A percentile compares a stretch with the other conserved stretches of the same genome.
Evolutionary conservation across 2,797 vertebrate species (phyloP).

Genomic region (Echeneis naucrates): DNA sequence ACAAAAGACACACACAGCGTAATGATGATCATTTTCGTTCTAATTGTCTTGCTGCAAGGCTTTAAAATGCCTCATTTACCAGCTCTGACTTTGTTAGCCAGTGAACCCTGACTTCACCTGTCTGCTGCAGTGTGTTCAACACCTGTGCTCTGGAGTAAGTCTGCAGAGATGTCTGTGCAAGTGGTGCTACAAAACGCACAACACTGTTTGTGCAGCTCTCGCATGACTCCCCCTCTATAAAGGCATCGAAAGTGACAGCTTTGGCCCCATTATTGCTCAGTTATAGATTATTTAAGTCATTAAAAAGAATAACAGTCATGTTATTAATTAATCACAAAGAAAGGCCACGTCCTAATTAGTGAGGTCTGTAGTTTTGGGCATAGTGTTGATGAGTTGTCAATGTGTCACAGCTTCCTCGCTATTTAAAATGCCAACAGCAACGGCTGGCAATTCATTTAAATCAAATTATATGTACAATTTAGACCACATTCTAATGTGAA

Average conservation of each 20-base stretch:
- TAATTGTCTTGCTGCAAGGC: slow-evolving; percentile 5
- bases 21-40: neutral
- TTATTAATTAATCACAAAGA: neutral
- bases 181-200: neutral
- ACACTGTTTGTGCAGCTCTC: neutral
- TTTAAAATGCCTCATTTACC: slow-evolving; percentile 10
- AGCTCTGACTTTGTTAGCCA: neutral
- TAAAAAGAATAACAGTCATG: neutral
- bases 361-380: neutral
- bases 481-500: neutral
- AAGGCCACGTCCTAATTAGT: neutral
- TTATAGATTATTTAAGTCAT: neutral
- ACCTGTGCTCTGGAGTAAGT: neutral
- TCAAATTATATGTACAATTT: neutral
- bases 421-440: neutral
- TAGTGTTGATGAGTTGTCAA: neutral
- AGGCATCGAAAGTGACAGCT: neutral
- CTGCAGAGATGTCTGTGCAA: neutral
- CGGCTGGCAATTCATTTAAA: neutral
- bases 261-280: neutral
- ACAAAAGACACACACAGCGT: slow-evolving; percentile 2
- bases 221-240: neutral
- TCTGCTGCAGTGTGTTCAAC: neutral
- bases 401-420: neutral
- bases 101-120: neutral